A percentile compares a stretch with the other conserved stretches of the same genome.
Conservation (phyloP, 1,140 invertebrate species). For the Vanessa atalanta region DNA sequence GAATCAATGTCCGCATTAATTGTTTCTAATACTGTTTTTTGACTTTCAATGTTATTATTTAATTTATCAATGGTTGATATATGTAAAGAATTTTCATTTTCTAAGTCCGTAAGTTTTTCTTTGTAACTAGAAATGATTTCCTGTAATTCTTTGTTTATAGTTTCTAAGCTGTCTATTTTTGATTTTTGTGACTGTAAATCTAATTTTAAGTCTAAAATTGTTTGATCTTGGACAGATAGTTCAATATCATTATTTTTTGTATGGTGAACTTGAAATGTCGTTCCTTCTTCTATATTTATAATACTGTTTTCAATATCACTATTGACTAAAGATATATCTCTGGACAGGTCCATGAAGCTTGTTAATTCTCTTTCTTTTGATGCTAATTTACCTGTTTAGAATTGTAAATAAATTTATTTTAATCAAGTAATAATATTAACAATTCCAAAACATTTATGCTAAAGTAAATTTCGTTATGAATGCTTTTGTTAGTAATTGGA, state of each 20-base stretch:
- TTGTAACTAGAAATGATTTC: conserved; percentile 47
- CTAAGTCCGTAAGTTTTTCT: conserved; percentile 46
- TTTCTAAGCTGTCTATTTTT: conserved; percentile 56
- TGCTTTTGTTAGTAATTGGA: too few species aligned
- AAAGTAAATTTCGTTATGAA: too few species aligned
- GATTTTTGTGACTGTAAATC: conserved; percentile 49
- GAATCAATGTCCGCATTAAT: conserved; percentile 57
- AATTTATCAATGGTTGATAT: conserved; percentile 57
- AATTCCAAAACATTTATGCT: too few species aligned
- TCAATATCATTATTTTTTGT: conserved; percentile 45
- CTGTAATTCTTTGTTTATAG: conserved; percentile 49
- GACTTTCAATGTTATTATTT: conserved; percentile 57
- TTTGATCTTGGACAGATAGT: conserved; percentile 48
- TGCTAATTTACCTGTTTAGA: conserved; percentile 46
- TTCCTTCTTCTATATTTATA: conserved; percentile 37
- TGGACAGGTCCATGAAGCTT: conserved; percentile 53
- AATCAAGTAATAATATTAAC: too few species aligned
- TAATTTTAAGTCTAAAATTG: conserved; percentile 55
- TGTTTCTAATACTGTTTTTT: conserved; percentile 52
- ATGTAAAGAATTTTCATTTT: conserved; percentile 56
- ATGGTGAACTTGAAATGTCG: background rate
- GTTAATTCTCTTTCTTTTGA: conserved; percentile 41
- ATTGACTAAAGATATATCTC: conserved; percentile 55
- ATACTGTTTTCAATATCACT: conserved; percentile 56
- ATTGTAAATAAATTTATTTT: conserved; percentile 16